These are phyloP conservation scores for Chelon auratus DNA, from an alignment of 2,797 vertebrate species.

Conservation along the genomic window DNA sequence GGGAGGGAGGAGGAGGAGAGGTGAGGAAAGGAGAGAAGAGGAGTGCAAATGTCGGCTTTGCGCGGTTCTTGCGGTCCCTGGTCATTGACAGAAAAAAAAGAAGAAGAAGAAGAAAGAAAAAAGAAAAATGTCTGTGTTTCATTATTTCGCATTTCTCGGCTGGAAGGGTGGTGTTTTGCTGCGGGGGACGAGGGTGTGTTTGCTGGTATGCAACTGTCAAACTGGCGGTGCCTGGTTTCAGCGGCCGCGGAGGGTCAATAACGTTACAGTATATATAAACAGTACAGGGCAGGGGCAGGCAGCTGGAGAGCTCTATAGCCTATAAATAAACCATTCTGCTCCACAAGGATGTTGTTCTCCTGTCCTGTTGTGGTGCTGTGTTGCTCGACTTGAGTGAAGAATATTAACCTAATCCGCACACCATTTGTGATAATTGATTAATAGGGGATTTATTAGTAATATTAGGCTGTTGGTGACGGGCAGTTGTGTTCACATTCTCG, in stretches of 20 bases:
- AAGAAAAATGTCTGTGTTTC: conserved; percentile 34
- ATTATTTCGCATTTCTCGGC: conserved; percentile 44
- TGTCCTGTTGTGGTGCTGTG: neutral
- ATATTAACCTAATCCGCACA: no score
- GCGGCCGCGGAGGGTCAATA: conserved; percentile 40
- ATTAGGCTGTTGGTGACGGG: neutral
- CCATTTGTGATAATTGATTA: neutral
- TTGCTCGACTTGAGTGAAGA: no score
- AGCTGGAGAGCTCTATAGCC: conserved; percentile 6
- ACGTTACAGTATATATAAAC: conserved; percentile 13
- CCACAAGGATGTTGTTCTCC: neutral
- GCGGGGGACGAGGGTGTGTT: neutral
- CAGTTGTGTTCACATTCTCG: neutral
- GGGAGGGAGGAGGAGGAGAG: conserved; percentile 16
- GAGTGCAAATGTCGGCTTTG: conserved; percentile 77
- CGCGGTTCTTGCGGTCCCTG: conserved; percentile 61
- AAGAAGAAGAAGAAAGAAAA: no score
- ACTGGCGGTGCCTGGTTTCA: conserved; percentile 42
- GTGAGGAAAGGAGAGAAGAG: conserved; percentile 40
- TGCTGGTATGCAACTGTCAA: conserved; percentile 59
- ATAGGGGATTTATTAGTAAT: neutral
- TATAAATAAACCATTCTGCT: conserved; percentile 42
- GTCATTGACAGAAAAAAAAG: conserved; percentile 55
- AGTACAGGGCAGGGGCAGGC: neutral
- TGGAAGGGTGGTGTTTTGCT: neutral